Evolutionary conservation across 2,113 vertebrate genomes (phyloP), one percentile per base, ranked within the genome.

Genomic region (Etheostoma cragini): DNA sequence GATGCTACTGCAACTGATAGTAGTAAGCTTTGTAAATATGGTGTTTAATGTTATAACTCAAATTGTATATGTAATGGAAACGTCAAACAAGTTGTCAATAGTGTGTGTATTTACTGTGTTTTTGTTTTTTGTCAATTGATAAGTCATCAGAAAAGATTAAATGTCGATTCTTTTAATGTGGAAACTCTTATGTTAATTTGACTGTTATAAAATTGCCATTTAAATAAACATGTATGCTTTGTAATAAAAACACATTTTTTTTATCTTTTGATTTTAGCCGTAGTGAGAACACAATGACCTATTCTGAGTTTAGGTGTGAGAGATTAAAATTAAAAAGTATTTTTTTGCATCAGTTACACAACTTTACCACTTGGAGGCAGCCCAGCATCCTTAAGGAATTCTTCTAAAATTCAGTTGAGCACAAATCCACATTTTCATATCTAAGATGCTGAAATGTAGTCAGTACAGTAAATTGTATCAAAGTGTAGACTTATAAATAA

Each of bases 211-310:
- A 79, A 65, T 78, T 85, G 33, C 49, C 16, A 70, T 50, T 75
- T 82, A 75, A 93, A 84, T 87, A 91, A 91, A 90, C 67, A 83
- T 38, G 13, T 77, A 64, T 81, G 26, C 76, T 85, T 93, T 87
- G 61, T 85, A 33, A 78, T 83, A 63, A 30, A 52, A 47, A 50
- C 0, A 50, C 0, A 56, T 71, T 49, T 26, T 5, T 17, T 47
- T 26, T 1, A 26, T 26, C 11, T 30, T 26, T 61, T 66, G 8
- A 17, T 76, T 50, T 10, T 0, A 49, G 13, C 52, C 16, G 35
- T 13, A n/a, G 50, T 0, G 4, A 1, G 3, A 17, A 6, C 12
- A 79, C 3, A 21, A 7, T 2, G 11, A 1, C 26, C 16, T 42
- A n/a, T 61, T 4, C 3, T 50, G 16, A 5, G 61, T 54, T 16